Evolutionary conservation across 1,140 invertebrate genomes (phyloP).

Genomic region (Diplogasteroides magnus): DNA sequence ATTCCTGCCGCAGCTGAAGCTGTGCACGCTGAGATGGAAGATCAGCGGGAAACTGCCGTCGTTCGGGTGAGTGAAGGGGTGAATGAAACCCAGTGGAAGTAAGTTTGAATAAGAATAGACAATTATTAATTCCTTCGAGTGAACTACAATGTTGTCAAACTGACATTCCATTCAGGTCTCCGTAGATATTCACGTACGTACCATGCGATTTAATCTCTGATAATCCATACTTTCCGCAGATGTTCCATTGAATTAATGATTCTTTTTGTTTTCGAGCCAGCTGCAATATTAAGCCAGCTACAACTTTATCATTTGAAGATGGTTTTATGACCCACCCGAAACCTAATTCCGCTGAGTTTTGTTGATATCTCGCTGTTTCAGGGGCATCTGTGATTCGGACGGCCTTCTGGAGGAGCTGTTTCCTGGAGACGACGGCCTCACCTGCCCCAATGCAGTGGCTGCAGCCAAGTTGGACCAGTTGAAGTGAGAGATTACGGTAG

Average conservation of each 20-base stretch:
- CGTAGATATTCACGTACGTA: no score
- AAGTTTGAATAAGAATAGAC: no score
- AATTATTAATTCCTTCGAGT: no score
- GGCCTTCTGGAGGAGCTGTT: slow-evolving; percentile 10
- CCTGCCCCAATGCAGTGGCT: slow-evolving; percentile 12
- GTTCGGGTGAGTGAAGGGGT: background rate
- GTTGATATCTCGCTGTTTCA: background rate
- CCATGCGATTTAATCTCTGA: background rate
- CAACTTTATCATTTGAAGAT: no score
- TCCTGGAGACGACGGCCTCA: slow-evolving; percentile 7
- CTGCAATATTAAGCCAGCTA: no score
- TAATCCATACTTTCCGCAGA: background rate
- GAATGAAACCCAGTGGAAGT: no score
- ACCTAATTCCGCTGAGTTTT: no score
- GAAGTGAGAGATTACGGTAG: slow-evolving; percentile 11
- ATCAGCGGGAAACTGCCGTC: background rate
- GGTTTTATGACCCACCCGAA: no score
- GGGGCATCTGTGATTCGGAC: slow-evolving; percentile 1
- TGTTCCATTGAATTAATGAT: no score
- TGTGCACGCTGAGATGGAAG: slow-evolving; percentile 4
- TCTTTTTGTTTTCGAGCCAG: no score
- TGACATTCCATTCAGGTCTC: no score
- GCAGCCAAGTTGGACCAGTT: slow-evolving; percentile 10
- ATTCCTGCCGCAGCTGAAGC: slow-evolving; percentile 8
- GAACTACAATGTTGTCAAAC: no score